These are phyloP conservation scores for Aphelocoma coerulescens DNA, from an alignment of 2,113 vertebrate species.

Conservation along the genomic window DNA sequence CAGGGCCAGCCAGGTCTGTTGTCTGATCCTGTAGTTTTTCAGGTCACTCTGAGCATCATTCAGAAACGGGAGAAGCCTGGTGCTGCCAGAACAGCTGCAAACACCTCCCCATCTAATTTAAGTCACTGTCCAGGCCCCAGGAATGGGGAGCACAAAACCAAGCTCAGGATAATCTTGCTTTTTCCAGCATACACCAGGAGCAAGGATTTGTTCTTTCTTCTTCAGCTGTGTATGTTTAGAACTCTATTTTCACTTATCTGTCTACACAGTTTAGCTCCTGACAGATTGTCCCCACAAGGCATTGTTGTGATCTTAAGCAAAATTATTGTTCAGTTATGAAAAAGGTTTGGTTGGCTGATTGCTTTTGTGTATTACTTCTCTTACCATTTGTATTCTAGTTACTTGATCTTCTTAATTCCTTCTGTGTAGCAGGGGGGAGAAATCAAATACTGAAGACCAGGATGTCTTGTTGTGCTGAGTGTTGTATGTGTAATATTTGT, in stretches of 20 bases:
- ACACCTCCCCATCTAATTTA: not conserved
- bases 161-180: not conserved
- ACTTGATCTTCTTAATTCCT: not conserved
- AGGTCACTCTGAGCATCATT: not conserved
- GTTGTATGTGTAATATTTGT: not conserved
- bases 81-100: not conserved
- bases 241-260: not conserved
- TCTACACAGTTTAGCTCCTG: not conserved
- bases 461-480: not conserved
- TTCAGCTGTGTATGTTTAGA: not conserved
- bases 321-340: not conserved
- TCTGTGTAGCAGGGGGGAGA: not conserved
- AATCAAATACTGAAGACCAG: not conserved
- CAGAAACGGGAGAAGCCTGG: not conserved
- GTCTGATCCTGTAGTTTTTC: not conserved
- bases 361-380: not conserved
- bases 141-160: not conserved
- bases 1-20: not conserved
- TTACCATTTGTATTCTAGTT: not conserved
- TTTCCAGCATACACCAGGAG: not conserved
- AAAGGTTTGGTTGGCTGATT: not conserved
- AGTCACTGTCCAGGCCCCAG: not conserved
- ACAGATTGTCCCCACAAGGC: not conserved
- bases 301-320: not conserved
- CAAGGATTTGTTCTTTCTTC: not conserved